Percentiles rank a stretch among this genome's conserved stretches.
Conservation (phyloP, 1,140 invertebrate species). For the Eriocheir sinensis region DNA sequence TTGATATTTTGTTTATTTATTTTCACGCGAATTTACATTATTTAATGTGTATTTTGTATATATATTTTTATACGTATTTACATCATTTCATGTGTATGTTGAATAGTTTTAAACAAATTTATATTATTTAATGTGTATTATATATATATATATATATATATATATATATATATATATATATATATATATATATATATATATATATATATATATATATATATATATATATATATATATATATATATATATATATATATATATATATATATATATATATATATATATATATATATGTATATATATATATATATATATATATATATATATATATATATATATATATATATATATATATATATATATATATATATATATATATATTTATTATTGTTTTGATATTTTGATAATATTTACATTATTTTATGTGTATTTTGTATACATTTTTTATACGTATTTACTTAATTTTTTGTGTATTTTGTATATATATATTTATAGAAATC, state of each 20-base stretch:
- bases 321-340: slow-evolving; percentile 31
- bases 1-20: too few relatives aligned
- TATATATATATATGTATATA: slow-evolving; percentile 13
- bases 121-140: too few relatives aligned
- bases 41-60: too few relatives aligned
- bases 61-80: too few relatives aligned
- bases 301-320: slow-evolving; percentile 28
- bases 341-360: slow-evolving; percentile 44
- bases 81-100: too few relatives aligned
- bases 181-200: slow-evolving; percentile 28
- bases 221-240: slow-evolving; percentile 28
- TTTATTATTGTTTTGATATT: neutral
- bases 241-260: slow-evolving; percentile 21
- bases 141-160: slow-evolving; percentile 17
- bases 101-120: too few relatives aligned
- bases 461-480: too few relatives aligned
- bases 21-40: too few relatives aligned
- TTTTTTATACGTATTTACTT: too few relatives aligned
- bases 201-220: slow-evolving; percentile 28
- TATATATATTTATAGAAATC: too few relatives aligned
- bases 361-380: slow-evolving; percentile 41
- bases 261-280: slow-evolving; percentile 28
- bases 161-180: slow-evolving; percentile 13
- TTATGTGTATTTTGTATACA: too few relatives aligned
- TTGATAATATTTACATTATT: too few relatives aligned